Percentiles rank a stretch among this genome's conserved stretches.
Evolutionary conservation across 2,888 invertebrate species (phyloP).

Genomic region (Calameuta idolon): DNA sequence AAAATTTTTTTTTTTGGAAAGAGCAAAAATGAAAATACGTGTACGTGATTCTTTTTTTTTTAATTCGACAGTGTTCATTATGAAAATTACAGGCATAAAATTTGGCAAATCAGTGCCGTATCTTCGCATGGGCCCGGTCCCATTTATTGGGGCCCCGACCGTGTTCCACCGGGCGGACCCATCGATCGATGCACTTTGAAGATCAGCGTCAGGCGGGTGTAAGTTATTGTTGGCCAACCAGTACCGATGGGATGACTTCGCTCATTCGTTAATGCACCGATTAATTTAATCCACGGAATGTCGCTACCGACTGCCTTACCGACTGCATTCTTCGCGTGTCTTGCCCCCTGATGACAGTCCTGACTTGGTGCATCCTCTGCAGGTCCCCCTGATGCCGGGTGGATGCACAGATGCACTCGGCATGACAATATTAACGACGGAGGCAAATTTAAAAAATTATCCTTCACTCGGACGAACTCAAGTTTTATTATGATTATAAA

Average conservation of each 20-base stretch:
- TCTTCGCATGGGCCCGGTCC: not conserved
- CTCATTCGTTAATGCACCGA: constrained; percentile 44
- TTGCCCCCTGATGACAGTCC: not conserved
- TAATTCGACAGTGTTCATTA: not conserved
- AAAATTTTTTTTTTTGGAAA: too few relatives aligned
- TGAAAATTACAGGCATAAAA: not conserved
- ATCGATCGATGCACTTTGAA: constrained; percentile 30
- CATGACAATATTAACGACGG: not conserved
- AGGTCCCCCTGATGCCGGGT: not conserved
- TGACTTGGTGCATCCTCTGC: not conserved
- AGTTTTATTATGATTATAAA: not conserved
- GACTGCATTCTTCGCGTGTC: constrained; percentile 21
- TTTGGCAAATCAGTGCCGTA: not conserved
- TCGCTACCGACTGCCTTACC: constrained; percentile 27
- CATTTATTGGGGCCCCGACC: not conserved
- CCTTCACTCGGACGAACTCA: not conserved
- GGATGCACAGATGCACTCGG: not conserved
- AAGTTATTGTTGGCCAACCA: constrained; percentile 22
- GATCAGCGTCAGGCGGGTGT: constrained; percentile 30
- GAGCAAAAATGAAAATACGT: not conserved
- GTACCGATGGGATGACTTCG: constrained; percentile 25
- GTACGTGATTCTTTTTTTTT: not conserved
- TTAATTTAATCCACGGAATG: constrained; percentile 36
- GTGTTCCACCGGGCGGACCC: not conserved
- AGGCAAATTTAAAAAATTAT: not conserved